Evolutionary conservation across 92 coral and sea anemone genomes (phyloP).

Genomic region (Siderastrea radians): DNA sequence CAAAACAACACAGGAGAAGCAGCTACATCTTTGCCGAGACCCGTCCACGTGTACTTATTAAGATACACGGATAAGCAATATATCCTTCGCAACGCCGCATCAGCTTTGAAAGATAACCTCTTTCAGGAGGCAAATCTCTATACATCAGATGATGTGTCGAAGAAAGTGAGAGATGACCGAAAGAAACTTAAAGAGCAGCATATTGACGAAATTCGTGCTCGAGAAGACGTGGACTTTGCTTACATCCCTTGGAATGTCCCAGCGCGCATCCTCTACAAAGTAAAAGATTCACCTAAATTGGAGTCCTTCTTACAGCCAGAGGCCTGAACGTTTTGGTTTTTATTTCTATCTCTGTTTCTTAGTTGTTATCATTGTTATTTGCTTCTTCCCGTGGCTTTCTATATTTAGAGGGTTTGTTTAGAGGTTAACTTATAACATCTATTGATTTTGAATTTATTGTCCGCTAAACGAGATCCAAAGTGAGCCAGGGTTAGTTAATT

Average conservation of each 20-base stretch:
- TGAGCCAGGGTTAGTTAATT: background rate
- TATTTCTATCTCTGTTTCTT: background rate
- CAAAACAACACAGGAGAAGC: too few species aligned
- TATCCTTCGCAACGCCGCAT: conserved; percentile 11
- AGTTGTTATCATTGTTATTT: too few species aligned
- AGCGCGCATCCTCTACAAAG: background rate
- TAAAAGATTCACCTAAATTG: background rate
- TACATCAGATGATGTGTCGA: conserved; percentile 19
- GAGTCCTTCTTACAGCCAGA: background rate
- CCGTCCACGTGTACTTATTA: too few species aligned
- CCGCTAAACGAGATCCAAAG: too few species aligned
- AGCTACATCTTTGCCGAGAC: too few species aligned
- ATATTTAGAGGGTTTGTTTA: background rate
- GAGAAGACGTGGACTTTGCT: background rate
- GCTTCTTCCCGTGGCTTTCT: background rate
- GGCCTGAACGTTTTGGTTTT: background rate
- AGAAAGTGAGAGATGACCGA: conserved; percentile 32
- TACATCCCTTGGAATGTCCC: background rate
- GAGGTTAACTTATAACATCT: background rate
- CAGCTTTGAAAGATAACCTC: conserved; percentile 3
- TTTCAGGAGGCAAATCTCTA: background rate
- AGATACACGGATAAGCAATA: conserved; percentile 4
- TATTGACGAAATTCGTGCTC: conserved; percentile 15
- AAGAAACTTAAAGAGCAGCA: conserved; percentile 9
- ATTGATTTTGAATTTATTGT: too few species aligned